Evolutionary conservation across 2,113 vertebrate species (phyloP).

Genomic region (Arothron firmamentum): DNA sequence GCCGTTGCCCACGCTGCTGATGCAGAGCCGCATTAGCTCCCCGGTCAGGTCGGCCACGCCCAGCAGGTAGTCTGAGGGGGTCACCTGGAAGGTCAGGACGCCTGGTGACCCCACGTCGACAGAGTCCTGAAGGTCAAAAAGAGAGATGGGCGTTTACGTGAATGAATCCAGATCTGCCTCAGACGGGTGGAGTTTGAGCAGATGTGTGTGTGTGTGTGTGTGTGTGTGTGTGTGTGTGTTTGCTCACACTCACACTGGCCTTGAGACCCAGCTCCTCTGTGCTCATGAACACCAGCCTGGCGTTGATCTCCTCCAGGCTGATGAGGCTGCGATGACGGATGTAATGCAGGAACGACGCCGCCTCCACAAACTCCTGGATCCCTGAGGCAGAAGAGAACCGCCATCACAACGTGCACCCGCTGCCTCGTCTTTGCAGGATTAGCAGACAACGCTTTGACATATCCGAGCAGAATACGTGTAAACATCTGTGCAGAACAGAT

Average conservation of each 20-base stretch:
- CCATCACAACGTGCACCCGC: background rate
- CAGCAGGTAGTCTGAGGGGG: conserved; percentile 91
- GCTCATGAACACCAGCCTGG: conserved; percentile 82
- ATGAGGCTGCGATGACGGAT: conserved; percentile 88
- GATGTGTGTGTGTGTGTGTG: too few relatives aligned
- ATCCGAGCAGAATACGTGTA: background rate
- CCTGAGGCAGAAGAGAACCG: conserved; percentile 67
- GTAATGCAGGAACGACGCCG: conserved; percentile 93
- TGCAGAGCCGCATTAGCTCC: conserved; percentile 96
- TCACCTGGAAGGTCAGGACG: conserved; percentile 81
- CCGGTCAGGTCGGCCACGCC: conserved; percentile 94
- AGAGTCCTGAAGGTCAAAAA: conserved; percentile 42
- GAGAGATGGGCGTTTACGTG: background rate
- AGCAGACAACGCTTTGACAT: background rate
- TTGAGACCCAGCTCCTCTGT: conserved; percentile 73
- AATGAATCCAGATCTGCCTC: background rate
- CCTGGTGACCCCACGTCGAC: conserved; percentile 44
- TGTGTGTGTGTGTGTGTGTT: too few relatives aligned
- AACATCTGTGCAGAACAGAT: conserved; percentile 40
- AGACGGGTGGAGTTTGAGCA: background rate
- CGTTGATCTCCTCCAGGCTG: conserved; percentile 94
- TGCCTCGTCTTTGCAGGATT: background rate
- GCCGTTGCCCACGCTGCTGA: conserved; percentile 93
- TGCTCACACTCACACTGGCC: conserved; percentile 29
- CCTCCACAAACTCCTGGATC: conserved; percentile 96